Evolutionary conservation across 1,140 invertebrate species (phyloP).

Genomic region (Agrilus planipennis): DNA sequence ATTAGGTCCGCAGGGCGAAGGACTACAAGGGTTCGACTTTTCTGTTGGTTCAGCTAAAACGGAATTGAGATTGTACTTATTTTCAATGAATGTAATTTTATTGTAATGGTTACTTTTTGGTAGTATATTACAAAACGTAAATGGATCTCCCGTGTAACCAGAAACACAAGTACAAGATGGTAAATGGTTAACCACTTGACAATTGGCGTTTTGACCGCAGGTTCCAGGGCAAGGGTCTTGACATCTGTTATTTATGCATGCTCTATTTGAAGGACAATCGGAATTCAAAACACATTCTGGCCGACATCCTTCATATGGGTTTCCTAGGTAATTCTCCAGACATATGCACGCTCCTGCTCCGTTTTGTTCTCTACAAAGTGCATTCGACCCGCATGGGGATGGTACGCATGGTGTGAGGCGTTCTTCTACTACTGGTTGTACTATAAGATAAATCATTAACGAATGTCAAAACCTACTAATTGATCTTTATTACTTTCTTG

Average conservation of each 20-base stretch:
- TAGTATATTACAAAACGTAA: slow-evolving; percentile 56
- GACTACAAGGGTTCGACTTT: slow-evolving; percentile 56
- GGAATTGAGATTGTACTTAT: slow-evolving; percentile 6
- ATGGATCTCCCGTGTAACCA: slow-evolving; percentile 69
- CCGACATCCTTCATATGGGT: slow-evolving; percentile 59
- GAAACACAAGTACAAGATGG: slow-evolving; percentile 63
- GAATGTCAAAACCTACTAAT: too few relatives aligned
- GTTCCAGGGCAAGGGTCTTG: slow-evolving; percentile 70
- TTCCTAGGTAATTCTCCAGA: slow-evolving; percentile 53
- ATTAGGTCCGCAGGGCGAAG: slow-evolving; percentile 68
- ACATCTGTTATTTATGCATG: slow-evolving; percentile 72
- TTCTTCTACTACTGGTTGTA: slow-evolving; percentile 28
- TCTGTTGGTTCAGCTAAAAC: slow-evolving; percentile 29
- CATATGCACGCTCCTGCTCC: slow-evolving; percentile 54
- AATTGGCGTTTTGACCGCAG: slow-evolving; percentile 66
- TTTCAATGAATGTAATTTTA: too few relatives aligned
- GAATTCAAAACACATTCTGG: slow-evolving; percentile 66
- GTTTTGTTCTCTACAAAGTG: slow-evolving; percentile 48
- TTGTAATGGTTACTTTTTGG: slow-evolving; percentile 39
- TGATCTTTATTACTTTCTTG: too few relatives aligned
- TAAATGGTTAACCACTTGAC: slow-evolving; percentile 65
- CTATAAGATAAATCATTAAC: slow-evolving; percentile 7
- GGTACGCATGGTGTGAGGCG: slow-evolving; percentile 43
- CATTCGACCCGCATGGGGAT: slow-evolving; percentile 55
- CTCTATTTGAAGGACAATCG: slow-evolving; percentile 63